Evolutionary conservation across 92 coral and sea anemone genomes (phyloP), one percentile per base, ranked within the genome.

Genomic region (Pocillopora meandrina): DNA sequence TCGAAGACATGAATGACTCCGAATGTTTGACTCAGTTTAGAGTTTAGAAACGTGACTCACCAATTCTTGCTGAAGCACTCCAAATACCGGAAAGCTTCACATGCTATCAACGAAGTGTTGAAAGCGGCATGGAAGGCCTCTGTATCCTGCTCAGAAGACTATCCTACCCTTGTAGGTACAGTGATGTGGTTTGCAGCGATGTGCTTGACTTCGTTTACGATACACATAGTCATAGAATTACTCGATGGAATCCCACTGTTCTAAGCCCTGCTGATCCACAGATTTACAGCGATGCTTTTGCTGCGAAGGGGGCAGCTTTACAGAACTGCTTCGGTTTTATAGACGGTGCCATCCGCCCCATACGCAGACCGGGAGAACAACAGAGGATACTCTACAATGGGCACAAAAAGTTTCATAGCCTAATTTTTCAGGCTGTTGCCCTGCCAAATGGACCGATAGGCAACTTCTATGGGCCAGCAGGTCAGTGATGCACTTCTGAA

Each of bases 361-460:
- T 71, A 31, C 36, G 75, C 55, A 21, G 56, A 71, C 75, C 75
- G 2, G 75, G 56, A 71, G 75, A 21, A 3, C 60, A 74, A 47
- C 56, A 42, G 52, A 35, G 56, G 26, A 56, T 74, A 56, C 62
- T 74, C 58, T 34, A 74, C 78, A 74, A 74, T 74, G 61, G 61
- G 10, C 78, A 74, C 9, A 74, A 74, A 56, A 47, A 36, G 56
- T 9, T 70, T 14, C 81, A 60, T 63, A 17, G 68, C 67, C 67
- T 77, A 15, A 47, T 31, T 18, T 79, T 79, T 65, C 72, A 79
- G 83, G n/a, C 73, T 67, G 72, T 79, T 67, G 83, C 74, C 83
- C n/a, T n/a, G n/a, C 83, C 74, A 79, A 79, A 79, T 79, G 74
- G 73, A 79, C 59, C 65, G n/a, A n/a, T n/a, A 63, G 83, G 60